Evolutionary conservation across 1,140 invertebrate genomes (phyloP).

Genomic region (Scylla paramamosain): DNA sequence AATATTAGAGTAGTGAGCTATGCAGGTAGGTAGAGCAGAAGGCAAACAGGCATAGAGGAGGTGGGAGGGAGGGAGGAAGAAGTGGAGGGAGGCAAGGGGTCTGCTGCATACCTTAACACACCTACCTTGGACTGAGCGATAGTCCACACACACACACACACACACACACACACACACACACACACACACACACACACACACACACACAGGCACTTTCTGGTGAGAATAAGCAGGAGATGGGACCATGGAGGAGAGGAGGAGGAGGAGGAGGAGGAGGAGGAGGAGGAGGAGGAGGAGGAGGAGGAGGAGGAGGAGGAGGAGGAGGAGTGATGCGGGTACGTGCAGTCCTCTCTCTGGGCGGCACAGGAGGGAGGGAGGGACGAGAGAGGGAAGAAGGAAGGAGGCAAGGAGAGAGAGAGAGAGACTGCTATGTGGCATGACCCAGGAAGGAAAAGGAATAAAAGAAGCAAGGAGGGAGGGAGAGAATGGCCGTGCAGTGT

Average conservation of each 20-base stretch:
- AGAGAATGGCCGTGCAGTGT: too few relatives aligned
- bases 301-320: too few relatives aligned
- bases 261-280: too few relatives aligned
- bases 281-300: too few relatives aligned
- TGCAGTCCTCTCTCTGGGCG: background rate
- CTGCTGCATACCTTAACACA: background rate
- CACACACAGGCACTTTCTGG: background rate
- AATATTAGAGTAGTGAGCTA: background rate
- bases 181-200: background rate
- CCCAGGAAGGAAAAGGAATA: too few relatives aligned
- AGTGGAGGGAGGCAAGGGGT: background rate
- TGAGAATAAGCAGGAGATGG: too few relatives aligned
- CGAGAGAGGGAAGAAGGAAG: background rate
- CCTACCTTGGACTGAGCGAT: background rate
- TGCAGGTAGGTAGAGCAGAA: background rate
- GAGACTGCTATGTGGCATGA: too few relatives aligned
- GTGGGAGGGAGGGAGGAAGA: background rate
- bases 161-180: slow-evolving; percentile 3
- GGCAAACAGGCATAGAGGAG: background rate
- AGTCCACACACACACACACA: background rate
- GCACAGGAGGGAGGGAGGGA: background rate
- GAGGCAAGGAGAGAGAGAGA: background rate
- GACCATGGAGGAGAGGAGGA: too few relatives aligned
- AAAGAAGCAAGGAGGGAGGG: too few relatives aligned
- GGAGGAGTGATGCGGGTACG: too few relatives aligned